Evolutionary conservation across 1,140 invertebrate species (phyloP).

Genomic region (Aphelenchoides besseyi): DNA sequence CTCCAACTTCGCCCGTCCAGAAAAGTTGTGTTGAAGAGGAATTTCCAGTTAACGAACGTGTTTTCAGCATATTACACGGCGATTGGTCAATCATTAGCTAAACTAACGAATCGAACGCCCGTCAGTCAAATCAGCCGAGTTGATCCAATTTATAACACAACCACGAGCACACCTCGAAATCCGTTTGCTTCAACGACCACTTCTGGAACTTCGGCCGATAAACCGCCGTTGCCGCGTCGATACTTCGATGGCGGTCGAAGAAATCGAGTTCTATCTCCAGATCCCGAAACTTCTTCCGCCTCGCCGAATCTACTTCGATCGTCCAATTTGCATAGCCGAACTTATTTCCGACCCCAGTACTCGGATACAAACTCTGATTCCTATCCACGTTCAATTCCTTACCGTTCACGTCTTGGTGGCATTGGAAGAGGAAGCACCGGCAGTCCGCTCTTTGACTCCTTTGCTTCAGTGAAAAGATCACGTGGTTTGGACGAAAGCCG

Average conservation of each 20-base stretch:
- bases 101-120: conserved; percentile 38
- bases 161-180: conserved; percentile 7
- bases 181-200: neutral
- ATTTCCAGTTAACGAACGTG: neutral
- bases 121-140: neutral
- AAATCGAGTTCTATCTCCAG: conserved; percentile 26
- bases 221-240: conserved; percentile 19
- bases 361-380: neutral
- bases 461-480: conserved; percentile 5
- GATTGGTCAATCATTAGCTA: conserved; percentile 44
- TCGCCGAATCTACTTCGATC: conserved; percentile 12
- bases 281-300: conserved; percentile 18
- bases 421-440: neutral
- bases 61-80: conserved; percentile 46
- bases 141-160: neutral
- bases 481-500: conserved; percentile 1
- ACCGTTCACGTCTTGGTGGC: neutral
- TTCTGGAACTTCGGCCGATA: conserved; percentile 11
- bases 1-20: conserved; percentile 42
- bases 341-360: conserved; percentile 13
- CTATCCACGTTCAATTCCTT: neutral
- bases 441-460: conserved; percentile 8
- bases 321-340: conserved; percentile 25
- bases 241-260: conserved; percentile 21
- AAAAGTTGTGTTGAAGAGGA: no score